A percentile compares a stretch with the other conserved stretches of the same genome.
Evolutionary conservation across 2,797 vertebrate genomes (phyloP).

Genomic region (Gallinago stenura): DNA sequence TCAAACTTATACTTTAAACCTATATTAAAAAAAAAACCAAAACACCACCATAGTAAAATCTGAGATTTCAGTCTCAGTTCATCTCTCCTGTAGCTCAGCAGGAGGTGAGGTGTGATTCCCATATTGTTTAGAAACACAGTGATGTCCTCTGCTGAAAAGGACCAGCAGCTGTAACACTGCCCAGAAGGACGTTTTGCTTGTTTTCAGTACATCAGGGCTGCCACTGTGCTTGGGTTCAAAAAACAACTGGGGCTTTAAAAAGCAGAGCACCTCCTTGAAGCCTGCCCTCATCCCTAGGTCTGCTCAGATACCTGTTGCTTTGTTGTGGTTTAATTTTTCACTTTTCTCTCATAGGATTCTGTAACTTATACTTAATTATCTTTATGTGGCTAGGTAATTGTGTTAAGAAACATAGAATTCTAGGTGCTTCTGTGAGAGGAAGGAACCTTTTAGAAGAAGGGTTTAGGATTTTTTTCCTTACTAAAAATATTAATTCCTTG

Average conservation of each 20-base stretch:
- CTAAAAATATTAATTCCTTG: accelerated
- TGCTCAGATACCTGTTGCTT: not conserved
- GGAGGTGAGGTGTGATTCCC: not conserved
- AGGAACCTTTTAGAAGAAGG: not conserved
- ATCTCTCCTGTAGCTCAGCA: not conserved
- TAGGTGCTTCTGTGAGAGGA: not conserved
- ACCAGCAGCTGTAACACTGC: not conserved
- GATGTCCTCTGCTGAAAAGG: not conserved
- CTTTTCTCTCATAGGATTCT: not conserved
- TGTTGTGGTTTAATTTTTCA: not conserved
- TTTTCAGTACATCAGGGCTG: not conserved
- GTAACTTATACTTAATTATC: not conserved
- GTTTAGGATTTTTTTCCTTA: not conserved
- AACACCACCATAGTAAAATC: not conserved
- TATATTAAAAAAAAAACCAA: not conserved
- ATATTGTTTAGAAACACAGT: not conserved
- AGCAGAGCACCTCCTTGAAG: not conserved
- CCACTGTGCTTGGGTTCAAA: not conserved
- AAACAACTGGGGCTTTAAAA: not conserved
- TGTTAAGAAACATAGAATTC: not conserved
- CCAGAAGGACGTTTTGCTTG: not conserved
- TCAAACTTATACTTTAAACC: not conserved
- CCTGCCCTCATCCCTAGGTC: not conserved
- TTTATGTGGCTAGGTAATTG: not conserved
- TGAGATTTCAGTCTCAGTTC: not conserved